Evolutionary conservation across 2,113 vertebrate genomes (phyloP).

Genomic region (Scytalopus superciliaris): DNA sequence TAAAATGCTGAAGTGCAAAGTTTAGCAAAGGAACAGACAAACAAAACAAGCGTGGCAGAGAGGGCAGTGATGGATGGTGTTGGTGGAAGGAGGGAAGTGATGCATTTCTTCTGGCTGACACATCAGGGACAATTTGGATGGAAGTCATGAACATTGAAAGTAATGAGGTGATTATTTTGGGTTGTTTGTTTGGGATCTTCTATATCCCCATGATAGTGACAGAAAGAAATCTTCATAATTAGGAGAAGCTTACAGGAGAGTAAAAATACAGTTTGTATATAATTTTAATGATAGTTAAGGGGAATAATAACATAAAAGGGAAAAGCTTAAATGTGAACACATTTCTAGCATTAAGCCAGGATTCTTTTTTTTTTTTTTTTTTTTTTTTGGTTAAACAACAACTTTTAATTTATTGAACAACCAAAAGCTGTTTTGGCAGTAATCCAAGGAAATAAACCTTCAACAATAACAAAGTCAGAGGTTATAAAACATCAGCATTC

Average conservation of each 20-base stretch:
- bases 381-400: not conserved
- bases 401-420: not conserved
- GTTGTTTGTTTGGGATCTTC: not conserved
- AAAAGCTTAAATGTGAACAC: not conserved
- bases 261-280: not conserved
- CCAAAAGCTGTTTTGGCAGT: not conserved
- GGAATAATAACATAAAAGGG: not conserved
- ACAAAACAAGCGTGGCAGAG: not conserved
- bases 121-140: not conserved
- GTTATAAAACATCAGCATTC: not conserved
- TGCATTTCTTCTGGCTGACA: conserved; percentile 13
- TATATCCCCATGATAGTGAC: not conserved
- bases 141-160: not conserved
- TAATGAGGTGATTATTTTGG: not conserved
- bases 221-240: not conserved
- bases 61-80: not conserved
- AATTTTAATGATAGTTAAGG: not conserved
- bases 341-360: not conserved
- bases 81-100: not conserved
- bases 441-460: not conserved
- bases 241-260: not conserved
- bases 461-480: not conserved
- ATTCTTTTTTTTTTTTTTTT: not conserved
- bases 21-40: not conserved
- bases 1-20: not conserved